phyloP scores from a whole-genome alignment of 2,888 invertebrate species.

The Hydropsyche betteni region DNA sequence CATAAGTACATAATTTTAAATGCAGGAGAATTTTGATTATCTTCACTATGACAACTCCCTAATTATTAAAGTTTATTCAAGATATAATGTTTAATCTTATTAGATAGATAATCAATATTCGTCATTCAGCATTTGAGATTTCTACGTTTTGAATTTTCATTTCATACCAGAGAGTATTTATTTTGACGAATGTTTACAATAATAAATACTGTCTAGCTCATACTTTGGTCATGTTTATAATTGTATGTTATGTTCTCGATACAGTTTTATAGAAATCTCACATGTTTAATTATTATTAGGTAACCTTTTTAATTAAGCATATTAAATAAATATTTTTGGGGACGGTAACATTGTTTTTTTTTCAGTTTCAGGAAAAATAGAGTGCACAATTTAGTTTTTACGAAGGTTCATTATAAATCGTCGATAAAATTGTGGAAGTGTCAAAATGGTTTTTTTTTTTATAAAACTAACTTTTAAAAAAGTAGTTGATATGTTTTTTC shows the following conservation, averaged over 20 bases:
- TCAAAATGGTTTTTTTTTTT: too few species aligned
- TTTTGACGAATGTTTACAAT: neutral
- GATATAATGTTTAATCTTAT: neutral
- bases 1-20: conserved; percentile 7
- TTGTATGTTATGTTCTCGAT: too few species aligned
- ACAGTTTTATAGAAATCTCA: conserved; percentile 12
- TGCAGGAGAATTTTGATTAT: conserved; percentile 7
- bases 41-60: neutral
- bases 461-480: conserved; percentile 11
- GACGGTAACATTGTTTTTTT: conserved; percentile 47
- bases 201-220: too few species aligned
- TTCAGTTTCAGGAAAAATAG: conserved; percentile 28
- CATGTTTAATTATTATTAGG: conserved; percentile 5
- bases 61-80: conserved; percentile 4
- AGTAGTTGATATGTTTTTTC: conserved; percentile 35
- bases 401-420: conserved; percentile 8
- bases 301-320: conserved; percentile 22
- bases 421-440: neutral
- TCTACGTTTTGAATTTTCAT: neutral
- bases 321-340: conserved; percentile 41
- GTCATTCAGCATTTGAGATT: neutral
- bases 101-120: conserved; percentile 16
- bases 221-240: too few species aligned
- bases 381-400: conserved; percentile 27
- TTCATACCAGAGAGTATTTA: neutral